These are phyloP conservation scores for Henricia sp. DNA, from an alignment of 53 echinoderm and acorn worm species.

Conservation along the genomic window DNA sequence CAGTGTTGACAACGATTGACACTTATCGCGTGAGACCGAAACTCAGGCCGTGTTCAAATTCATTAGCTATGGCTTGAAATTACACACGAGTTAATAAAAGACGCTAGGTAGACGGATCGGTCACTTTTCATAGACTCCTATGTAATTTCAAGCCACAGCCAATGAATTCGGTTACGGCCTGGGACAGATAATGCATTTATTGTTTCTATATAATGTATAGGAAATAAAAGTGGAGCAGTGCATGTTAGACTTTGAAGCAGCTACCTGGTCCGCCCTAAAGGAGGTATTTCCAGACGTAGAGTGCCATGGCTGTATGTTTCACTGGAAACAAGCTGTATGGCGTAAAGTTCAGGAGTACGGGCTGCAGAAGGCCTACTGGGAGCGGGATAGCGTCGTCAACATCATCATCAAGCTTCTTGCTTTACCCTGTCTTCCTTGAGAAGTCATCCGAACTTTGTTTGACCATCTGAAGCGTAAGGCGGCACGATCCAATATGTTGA, in stretches of 20 bases:
- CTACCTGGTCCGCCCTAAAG: constrained; percentile 4
- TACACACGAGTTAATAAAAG: too few relatives aligned
- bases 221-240: constrained; percentile 10
- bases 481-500: not conserved
- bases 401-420: constrained; percentile 50
- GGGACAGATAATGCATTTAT: constrained; percentile 4
- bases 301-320: constrained; percentile 47
- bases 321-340: constrained; percentile 66
- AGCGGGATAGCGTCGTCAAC: not conserved
- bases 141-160: too few relatives aligned
- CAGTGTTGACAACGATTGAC: not conserved
- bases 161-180: not conserved
- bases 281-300: constrained; percentile 29
- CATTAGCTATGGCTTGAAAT: too few relatives aligned
- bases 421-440: constrained; percentile 37
- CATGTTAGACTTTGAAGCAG: constrained; percentile 60
- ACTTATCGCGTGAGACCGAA: not conserved
- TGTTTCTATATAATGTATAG: constrained; percentile 7
- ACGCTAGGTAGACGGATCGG: too few relatives aligned
- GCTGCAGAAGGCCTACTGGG: constrained; percentile 49
- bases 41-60: too few relatives aligned
- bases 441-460: constrained; percentile 23
- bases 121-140: too few relatives aligned
- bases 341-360: constrained; percentile 47
- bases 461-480: constrained; percentile 15